A percentile compares a stretch with the other conserved stretches of the same genome.
These are phyloP conservation scores for Gallinago undulata DNA, from an alignment of 2,113 vertebrate species.

Conservation along the genomic window DNA sequence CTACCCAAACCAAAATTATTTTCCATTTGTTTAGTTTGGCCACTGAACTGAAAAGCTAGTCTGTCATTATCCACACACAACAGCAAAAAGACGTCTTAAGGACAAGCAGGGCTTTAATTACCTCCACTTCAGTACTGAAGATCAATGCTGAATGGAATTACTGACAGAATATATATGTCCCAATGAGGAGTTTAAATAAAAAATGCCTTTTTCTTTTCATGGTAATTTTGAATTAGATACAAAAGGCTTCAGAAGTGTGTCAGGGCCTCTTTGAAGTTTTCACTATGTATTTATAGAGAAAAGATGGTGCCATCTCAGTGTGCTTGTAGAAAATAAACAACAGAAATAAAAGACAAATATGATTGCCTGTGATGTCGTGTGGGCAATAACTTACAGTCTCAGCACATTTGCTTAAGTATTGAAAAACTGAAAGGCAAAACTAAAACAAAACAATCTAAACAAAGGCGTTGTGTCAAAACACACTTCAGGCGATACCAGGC, in stretches of 20 bases:
- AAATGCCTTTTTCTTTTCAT: fast-evolving
- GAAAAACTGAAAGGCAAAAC: neutral
- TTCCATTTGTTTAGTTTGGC: constrained; percentile 34
- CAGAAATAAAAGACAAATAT: neutral
- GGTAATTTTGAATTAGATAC: neutral
- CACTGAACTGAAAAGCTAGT: neutral
- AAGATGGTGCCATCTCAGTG: fast-evolving
- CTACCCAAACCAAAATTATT: constrained; percentile 4
- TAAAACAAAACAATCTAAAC: neutral
- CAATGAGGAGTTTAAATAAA: neutral
- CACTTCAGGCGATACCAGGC: neutral
- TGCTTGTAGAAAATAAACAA: neutral
- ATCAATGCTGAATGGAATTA: neutral
- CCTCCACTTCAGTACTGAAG: neutral
- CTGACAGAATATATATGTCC: neutral
- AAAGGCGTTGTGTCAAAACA: neutral
- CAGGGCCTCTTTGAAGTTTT: neutral
- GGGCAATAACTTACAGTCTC: neutral
- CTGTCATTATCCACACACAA: neutral
- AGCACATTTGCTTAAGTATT: neutral
- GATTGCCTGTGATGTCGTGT: neutral
- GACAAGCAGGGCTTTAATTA: neutral
- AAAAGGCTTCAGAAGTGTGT: neutral
- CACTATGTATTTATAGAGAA: neutral
- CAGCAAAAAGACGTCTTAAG: neutral